Evolutionary conservation across 2,888 invertebrate species (phyloP).

Genomic region (Coremacera marginata): DNA sequence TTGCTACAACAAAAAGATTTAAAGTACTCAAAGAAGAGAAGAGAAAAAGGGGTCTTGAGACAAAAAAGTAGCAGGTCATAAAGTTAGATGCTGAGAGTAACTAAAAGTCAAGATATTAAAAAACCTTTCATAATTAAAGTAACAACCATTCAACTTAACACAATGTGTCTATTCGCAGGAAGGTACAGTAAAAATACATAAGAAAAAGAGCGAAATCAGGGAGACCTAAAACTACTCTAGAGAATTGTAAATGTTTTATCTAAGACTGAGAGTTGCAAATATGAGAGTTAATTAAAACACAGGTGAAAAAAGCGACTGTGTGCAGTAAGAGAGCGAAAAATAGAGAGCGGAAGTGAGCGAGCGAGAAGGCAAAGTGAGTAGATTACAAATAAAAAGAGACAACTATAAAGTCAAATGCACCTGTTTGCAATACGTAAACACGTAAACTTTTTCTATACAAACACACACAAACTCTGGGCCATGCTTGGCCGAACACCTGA

Average conservation of each 20-base stretch:
- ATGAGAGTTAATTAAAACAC: neutral
- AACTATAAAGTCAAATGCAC: slow-evolving; percentile 4
- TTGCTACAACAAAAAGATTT: no score
- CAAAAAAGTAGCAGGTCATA: no score
- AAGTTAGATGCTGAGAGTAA: no score
- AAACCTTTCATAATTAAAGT: neutral
- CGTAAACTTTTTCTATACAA: neutral
- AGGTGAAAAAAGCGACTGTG: neutral
- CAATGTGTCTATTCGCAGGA: neutral
- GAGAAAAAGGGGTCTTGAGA: no score
- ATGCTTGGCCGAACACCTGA: slow-evolving; percentile 34
- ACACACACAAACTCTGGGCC: neutral
- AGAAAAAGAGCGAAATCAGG: neutral
- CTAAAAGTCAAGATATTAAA: no score
- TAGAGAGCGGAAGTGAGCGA: neutral
- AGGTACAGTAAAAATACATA: neutral
- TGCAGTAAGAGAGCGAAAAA: neutral
- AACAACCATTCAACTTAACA: neutral
- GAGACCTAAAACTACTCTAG: no score
- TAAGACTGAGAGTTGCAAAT: neutral
- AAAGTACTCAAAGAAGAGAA: no score
- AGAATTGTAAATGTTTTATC: neutral
- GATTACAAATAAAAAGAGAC: neutral
- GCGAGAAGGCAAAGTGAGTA: neutral
- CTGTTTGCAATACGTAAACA: slow-evolving; percentile 7